Conservation (phyloP, 2,888 invertebrate genomes). For the Anorthoa munda region DNA sequence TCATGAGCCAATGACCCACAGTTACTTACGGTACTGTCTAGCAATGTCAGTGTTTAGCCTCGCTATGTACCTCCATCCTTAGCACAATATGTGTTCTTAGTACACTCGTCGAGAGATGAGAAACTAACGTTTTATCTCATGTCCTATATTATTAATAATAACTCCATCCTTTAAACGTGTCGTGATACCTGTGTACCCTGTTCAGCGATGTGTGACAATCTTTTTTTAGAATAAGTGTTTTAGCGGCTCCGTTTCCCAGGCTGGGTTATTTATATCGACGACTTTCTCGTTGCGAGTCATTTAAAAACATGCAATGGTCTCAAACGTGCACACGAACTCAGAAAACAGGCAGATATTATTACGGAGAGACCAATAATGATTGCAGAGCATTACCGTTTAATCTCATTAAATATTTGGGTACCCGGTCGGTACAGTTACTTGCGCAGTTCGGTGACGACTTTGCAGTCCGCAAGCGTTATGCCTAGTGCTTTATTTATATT, state of each 20-base stretch:
- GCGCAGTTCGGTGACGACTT: slow-evolving; percentile 71
- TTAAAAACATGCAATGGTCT: slow-evolving; percentile 63
- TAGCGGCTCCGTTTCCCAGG: slow-evolving; percentile 47
- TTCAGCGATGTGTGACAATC: slow-evolving; percentile 32
- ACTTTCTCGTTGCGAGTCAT: slow-evolving; percentile 58
- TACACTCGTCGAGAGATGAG: slow-evolving; percentile 53
- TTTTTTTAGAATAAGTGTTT: slow-evolving; percentile 51
- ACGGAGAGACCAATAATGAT: slow-evolving; percentile 66
- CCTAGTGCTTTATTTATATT: slow-evolving; percentile 80
- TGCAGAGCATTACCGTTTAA: slow-evolving; percentile 73
- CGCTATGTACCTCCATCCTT: slow-evolving; percentile 77
- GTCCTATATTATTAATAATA: slow-evolving; percentile 25
- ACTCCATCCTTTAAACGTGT: slow-evolving; percentile 8
- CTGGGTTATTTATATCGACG: slow-evolving; percentile 57
- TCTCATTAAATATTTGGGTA: slow-evolving; percentile 72
- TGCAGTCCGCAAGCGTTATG: slow-evolving; percentile 77
- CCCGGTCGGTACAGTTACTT: slow-evolving; percentile 72
- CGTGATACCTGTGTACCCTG: slow-evolving; percentile 26
- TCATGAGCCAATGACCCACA: slow-evolving; percentile 86
- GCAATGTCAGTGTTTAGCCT: slow-evolving; percentile 69
- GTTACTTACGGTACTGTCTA: slow-evolving; percentile 84
- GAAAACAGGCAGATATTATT: slow-evolving; percentile 49
- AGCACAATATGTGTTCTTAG: slow-evolving; percentile 67
- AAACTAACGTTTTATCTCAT: slow-evolving; percentile 41
- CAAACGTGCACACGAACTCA: slow-evolving; percentile 62